Percentiles rank a stretch among this genome's conserved stretches.
Conservation (phyloP, 2,797 vertebrate genomes). For the Anabas testudineus region DNA sequence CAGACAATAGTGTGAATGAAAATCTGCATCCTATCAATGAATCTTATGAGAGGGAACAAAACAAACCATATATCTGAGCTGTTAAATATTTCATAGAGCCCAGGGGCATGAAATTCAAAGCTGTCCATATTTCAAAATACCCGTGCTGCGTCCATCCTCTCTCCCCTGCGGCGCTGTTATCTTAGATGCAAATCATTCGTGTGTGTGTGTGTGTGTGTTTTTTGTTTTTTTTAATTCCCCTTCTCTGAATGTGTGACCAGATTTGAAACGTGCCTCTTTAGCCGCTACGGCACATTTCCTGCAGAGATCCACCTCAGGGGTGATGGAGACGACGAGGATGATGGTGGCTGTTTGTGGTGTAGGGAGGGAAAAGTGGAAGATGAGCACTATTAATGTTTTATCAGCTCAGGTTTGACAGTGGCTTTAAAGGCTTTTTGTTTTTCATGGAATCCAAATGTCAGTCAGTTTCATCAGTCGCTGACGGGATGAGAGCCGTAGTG, state of each 20-base stretch:
- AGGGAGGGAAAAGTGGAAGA: background rate
- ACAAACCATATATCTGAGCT: constrained; percentile 37
- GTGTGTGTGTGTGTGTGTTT: too few relatives aligned
- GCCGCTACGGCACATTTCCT: background rate
- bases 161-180: constrained; percentile 11
- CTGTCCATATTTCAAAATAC: constrained; percentile 34
- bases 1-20: background rate
- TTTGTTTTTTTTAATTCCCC: constrained; percentile 22
- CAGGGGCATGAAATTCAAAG: constrained; percentile 30
- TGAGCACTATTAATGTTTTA: background rate
- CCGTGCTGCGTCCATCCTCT: constrained; percentile 19
- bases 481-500: too few relatives aligned
- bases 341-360: background rate
- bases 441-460: constrained; percentile 8
- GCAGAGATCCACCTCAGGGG: constrained; percentile 19
- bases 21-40: background rate
- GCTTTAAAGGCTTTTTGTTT: too few relatives aligned
- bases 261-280: constrained; percentile 37
- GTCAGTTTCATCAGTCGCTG: background rate
- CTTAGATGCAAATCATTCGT: constrained; percentile 56
- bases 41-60: constrained; percentile 20
- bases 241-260: constrained; percentile 40
- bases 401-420: background rate
- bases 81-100: constrained; percentile 53
- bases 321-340: constrained; percentile 7